Percentiles rank a stretch among this genome's conserved stretches.
These are phyloP conservation scores for Rostratula benghalensis DNA, from an alignment of 2,113 vertebrate genomes.

Conservation along the genomic window DNA sequence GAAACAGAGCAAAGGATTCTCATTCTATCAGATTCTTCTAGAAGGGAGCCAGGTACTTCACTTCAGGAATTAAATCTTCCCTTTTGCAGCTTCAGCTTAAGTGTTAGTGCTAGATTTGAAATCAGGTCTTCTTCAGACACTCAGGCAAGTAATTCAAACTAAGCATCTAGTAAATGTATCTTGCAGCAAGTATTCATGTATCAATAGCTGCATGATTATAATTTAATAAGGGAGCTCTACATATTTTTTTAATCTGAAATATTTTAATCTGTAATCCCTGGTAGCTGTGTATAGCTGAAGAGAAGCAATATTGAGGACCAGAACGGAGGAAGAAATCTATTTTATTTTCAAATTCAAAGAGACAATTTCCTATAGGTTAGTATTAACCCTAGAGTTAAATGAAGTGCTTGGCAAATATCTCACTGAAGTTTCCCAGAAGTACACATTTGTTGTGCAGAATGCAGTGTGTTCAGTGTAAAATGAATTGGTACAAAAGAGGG, in stretches of 20 bases:
- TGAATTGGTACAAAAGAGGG: neutral
- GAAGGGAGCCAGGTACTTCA: neutral
- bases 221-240: neutral
- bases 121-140: neutral
- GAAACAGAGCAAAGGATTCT: neutral
- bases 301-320: neutral
- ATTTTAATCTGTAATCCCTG: conserved; percentile 33
- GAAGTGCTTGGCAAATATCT: neutral
- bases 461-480: neutral
- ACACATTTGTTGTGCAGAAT: neutral
- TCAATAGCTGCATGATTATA: neutral
- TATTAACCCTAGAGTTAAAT: neutral
- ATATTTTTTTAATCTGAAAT: conserved; percentile 5
- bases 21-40: neutral
- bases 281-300: neutral
- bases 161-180: neutral
- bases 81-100: neutral
- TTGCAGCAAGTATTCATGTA: neutral
- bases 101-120: neutral
- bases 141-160: conserved; percentile 10
- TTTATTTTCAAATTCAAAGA: conserved; percentile 7
- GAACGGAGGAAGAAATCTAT: neutral
- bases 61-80: neutral
- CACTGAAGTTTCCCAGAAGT: neutral
- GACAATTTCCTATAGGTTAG: neutral